phyloP scores from a whole-genome alignment of 1,140 invertebrate species.

The Brachionus plicatilis region DNA sequence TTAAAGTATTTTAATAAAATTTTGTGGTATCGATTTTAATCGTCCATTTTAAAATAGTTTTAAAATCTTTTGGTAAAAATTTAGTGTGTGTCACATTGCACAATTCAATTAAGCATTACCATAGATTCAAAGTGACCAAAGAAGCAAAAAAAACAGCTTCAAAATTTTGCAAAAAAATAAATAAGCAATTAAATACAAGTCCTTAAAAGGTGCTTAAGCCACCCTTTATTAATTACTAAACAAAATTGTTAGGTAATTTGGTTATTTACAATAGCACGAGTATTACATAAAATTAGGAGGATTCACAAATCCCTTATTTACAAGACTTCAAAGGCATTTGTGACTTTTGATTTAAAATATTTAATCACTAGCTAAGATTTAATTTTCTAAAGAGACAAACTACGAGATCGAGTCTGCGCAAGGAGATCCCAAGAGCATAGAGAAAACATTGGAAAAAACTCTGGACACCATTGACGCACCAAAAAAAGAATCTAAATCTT shows the following conservation, averaged over 20 bases:
- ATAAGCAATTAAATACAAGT: not conserved
- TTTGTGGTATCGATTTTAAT: no score
- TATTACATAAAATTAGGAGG: not conserved
- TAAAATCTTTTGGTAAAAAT: not conserved
- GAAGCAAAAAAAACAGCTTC: not conserved
- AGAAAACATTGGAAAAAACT: not conserved
- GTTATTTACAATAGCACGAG: not conserved
- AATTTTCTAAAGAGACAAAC: not conserved
- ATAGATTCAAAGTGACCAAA: not conserved
- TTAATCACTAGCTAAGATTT: not conserved
- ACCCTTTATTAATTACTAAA: not conserved
- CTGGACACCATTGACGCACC: not conserved
- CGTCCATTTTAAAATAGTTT: not conserved
- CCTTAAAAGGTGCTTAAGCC: not conserved
- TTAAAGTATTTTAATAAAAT: no score
- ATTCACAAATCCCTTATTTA: not conserved
- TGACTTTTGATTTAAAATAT: not conserved
- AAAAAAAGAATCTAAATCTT: not conserved
- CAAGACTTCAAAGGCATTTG: not conserved
- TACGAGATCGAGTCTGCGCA: not conserved
- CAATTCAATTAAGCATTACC: not conserved
- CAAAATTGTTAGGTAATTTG: not conserved
- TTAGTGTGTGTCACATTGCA: not conserved
- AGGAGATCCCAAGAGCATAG: no score
- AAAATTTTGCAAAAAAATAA: not conserved